These are phyloP conservation scores for Phalloptychus januarius DNA, from an alignment of 2,797 vertebrate genomes.

Conservation along the genomic window DNA sequence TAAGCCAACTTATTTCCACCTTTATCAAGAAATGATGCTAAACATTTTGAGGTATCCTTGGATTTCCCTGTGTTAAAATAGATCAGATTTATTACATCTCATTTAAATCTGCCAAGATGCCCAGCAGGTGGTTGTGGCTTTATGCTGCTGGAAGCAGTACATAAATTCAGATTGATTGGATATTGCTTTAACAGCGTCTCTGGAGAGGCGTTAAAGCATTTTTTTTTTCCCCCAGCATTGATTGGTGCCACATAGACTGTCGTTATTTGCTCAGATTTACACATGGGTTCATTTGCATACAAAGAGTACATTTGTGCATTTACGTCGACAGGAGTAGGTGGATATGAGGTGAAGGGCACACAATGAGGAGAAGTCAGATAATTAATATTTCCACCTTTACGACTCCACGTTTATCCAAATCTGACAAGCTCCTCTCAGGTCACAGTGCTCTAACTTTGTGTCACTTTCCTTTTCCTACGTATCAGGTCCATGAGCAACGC, in stretches of 20 bases:
- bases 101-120: slow-evolving; percentile 61
- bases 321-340: slow-evolving; percentile 6
- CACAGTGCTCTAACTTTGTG: slow-evolving; percentile 53
- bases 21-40: not conserved
- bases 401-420: slow-evolving; percentile 38
- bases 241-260: slow-evolving; percentile 36
- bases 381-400: slow-evolving; percentile 56
- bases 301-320: not conserved
- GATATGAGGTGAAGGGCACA: not conserved
- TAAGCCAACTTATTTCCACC: not conserved
- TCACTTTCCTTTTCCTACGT: slow-evolving; percentile 68
- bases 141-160: slow-evolving; percentile 36
- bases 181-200: slow-evolving; percentile 46
- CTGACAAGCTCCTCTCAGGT: slow-evolving; percentile 50
- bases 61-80: slow-evolving; percentile 25
- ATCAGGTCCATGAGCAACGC: slow-evolving; percentile 58
- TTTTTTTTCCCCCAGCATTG: slow-evolving; percentile 22
- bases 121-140: slow-evolving; percentile 32
- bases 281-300: slow-evolving; percentile 3
- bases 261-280: slow-evolving; percentile 34
- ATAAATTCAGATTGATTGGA: slow-evolving; percentile 61
- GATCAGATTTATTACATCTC: slow-evolving; percentile 58
- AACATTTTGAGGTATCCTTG: not conserved
- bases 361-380: slow-evolving; percentile 21
- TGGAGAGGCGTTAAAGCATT: slow-evolving; percentile 28